Percentiles rank a stretch among this genome's conserved stretches.
phyloP scores from a whole-genome alignment of 2,888 invertebrate species.

The Polydrusus pterygomalis region DNA sequence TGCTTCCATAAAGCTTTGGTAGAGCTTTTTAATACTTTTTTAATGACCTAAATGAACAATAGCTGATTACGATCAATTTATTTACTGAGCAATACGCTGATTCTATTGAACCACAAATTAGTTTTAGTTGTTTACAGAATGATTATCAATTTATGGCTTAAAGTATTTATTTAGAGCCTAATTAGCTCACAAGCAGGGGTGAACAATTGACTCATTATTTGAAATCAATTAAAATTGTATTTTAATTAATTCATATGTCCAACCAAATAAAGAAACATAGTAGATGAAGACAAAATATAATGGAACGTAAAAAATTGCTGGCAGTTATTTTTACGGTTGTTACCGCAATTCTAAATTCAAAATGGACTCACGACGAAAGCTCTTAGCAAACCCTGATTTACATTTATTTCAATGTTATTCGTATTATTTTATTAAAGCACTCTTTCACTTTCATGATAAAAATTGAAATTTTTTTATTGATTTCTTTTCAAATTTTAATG shows the following conservation, averaged over 20 bases:
- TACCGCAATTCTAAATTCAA: too few relatives aligned
- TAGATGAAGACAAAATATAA: too few relatives aligned
- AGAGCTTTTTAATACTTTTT: constrained; percentile 29
- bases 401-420: too few relatives aligned
- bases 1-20: constrained; percentile 21
- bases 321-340: too few relatives aligned
- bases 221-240: not conserved
- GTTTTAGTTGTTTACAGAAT: constrained; percentile 5
- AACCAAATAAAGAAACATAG: too few relatives aligned
- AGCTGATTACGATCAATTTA: constrained; percentile 31
- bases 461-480: too few relatives aligned
- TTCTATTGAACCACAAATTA: constrained; percentile 10
- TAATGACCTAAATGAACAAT: constrained; percentile 25
- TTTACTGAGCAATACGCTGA: constrained; percentile 26
- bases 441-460: too few relatives aligned
- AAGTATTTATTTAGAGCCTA: not conserved
- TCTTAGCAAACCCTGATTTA: too few relatives aligned
- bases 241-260: not conserved
- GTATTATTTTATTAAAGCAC: too few relatives aligned
- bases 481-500: too few relatives aligned
- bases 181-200: not conserved
- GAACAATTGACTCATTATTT: not conserved
- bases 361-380: too few relatives aligned
- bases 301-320: too few relatives aligned
- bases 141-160: not conserved